A percentile compares a stretch with the other conserved stretches of the same genome.
Conservation (phyloP, 2,888 invertebrate species). For the Stegophylla sp. region DNA sequence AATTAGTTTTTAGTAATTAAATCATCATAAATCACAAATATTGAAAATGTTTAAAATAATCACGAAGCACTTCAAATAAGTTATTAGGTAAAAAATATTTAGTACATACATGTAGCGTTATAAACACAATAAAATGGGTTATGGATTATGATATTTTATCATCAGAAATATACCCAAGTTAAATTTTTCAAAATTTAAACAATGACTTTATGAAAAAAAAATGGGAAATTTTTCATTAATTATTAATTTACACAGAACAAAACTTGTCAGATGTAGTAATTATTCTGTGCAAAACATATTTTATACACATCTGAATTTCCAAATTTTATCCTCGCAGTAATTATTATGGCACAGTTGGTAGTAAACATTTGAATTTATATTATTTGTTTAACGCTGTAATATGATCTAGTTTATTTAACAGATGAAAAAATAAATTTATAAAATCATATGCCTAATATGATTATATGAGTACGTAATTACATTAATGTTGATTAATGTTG, state of each 20-base stretch:
- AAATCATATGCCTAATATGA: slow-evolving; percentile 10
- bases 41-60: background rate
- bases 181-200: background rate
- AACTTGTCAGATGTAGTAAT: slow-evolving; percentile 25
- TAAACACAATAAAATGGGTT: background rate
- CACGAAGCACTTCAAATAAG: background rate
- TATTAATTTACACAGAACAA: slow-evolving; percentile 36
- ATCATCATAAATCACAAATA: background rate
- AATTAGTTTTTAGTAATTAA: background rate
- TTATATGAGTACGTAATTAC: background rate
- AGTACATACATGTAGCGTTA: background rate
- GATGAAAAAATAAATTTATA: slow-evolving; percentile 2
- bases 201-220: background rate
- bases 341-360: slow-evolving; percentile 41
- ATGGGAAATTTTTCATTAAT: slow-evolving; percentile 20
- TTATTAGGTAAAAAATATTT: background rate
- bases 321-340: slow-evolving; percentile 43
- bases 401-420: slow-evolving; percentile 46
- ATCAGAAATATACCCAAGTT: background rate
- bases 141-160: background rate
- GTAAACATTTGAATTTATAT: slow-evolving; percentile 47
- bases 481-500: background rate
- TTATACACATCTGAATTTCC: slow-evolving; percentile 42
- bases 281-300: slow-evolving; percentile 44
- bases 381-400: slow-evolving; percentile 46